Percentiles rank a stretch among this genome's conserved stretches.
Conservation (phyloP, 2,113 vertebrate genomes). For the Psammodynastes pulverulentus region DNA sequence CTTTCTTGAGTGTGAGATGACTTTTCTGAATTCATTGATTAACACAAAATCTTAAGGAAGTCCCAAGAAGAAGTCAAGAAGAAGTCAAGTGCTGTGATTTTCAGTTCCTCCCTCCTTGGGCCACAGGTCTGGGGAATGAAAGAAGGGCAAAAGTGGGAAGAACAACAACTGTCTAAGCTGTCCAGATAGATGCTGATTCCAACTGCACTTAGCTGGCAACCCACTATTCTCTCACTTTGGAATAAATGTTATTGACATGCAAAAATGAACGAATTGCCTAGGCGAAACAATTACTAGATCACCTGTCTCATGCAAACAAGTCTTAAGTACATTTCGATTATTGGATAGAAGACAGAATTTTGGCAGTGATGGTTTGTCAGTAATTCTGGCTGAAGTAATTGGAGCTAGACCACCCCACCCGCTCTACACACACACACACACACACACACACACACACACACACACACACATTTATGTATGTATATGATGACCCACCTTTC, state of each 20-base stretch:
- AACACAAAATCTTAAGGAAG: background rate
- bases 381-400: background rate
- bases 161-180: background rate
- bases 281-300: background rate
- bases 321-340: background rate
- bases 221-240: background rate
- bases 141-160: background rate
- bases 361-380: background rate
- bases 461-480: background rate
- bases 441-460: background rate
- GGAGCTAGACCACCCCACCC: background rate
- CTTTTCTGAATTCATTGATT: background rate
- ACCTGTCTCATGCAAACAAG: background rate
- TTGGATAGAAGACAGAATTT: background rate
- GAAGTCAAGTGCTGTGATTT: background rate
- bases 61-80: background rate
- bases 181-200: background rate
- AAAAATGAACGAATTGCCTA: background rate
- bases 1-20: background rate
- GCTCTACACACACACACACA: background rate
- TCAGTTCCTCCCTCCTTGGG: background rate
- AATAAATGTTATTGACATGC: background rate
- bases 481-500: background rate
- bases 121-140: background rate
- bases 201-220: background rate